Conservation (phyloP, 1,140 invertebrate species). For the Chrysopa pallens region DNA sequence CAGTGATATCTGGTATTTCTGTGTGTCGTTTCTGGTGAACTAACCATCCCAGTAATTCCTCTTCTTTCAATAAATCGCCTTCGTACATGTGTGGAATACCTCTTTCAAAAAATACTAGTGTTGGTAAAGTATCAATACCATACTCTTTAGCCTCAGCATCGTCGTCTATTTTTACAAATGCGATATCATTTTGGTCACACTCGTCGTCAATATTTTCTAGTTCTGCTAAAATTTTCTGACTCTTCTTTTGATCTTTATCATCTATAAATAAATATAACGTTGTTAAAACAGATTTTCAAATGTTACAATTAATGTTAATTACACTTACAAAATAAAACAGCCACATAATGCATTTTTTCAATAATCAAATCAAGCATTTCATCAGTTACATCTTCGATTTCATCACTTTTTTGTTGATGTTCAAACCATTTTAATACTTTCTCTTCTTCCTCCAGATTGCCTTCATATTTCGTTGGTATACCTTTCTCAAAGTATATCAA, state of each 20-base stretch:
- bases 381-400: conserved; percentile 87
- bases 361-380: conserved; percentile 88
- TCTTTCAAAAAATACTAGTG: conserved; percentile 74
- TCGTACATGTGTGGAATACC: conserved; percentile 77
- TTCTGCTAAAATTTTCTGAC: conserved; percentile 68
- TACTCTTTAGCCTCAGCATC: conserved; percentile 76
- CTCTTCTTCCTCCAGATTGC: conserved; percentile 80
- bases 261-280: conserved; percentile 51
- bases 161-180: conserved; percentile 85
- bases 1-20: conserved; percentile 81
- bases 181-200: conserved; percentile 80
- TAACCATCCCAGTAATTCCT: conserved; percentile 74
- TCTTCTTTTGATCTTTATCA: conserved; percentile 82
- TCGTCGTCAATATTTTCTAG: conserved; percentile 90
- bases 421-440: conserved; percentile 77
- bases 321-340: conserved; percentile 74
- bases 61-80: conserved; percentile 81
- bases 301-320: no score
- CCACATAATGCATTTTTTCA: conserved; percentile 71
- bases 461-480: conserved; percentile 74
- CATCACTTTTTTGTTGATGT: conserved; percentile 67
- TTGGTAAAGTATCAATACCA: conserved; percentile 64
- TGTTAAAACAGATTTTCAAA: conserved; percentile 10
- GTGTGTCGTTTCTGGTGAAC: conserved; percentile 76
- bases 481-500: conserved; percentile 84